Percentiles rank a stretch among this genome's conserved stretches.
Evolutionary conservation across 2,113 vertebrate genomes (phyloP).

Genomic region (Laticauda colubrina): DNA sequence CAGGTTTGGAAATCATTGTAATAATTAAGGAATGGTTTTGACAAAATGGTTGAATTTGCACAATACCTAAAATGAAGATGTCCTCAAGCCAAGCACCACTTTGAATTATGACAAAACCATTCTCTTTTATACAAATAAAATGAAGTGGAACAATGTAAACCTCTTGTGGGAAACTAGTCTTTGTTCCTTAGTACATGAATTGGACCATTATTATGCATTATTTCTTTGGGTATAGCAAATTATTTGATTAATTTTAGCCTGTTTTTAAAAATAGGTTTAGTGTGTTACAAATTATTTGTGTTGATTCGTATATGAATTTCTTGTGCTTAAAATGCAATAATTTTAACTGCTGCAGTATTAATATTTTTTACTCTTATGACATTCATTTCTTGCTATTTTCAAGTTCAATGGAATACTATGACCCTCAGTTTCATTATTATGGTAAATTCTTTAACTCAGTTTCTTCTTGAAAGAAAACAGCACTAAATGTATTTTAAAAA

Average conservation of each 20-base stretch:
- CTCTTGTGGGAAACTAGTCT: neutral
- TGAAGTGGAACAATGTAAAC: neutral
- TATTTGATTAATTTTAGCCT: neutral
- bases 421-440: constrained; percentile 58
- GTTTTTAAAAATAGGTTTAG: neutral
- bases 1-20: neutral
- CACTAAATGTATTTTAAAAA: constrained; percentile 63
- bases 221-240: neutral
- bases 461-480: constrained; percentile 61
- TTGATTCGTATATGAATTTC: neutral
- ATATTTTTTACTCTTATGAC: neutral
- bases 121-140: neutral
- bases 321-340: neutral
- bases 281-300: neutral
- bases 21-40: neutral
- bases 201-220: neutral
- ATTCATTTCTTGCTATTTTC: constrained; percentile 34
- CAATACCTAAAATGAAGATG: neutral
- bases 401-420: constrained; percentile 41
- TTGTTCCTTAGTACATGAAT: neutral
- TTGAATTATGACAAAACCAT: neutral
- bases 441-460: constrained; percentile 61
- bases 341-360: neutral
- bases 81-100: neutral
- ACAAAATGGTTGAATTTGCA: neutral